Evolutionary conservation across 2,113 vertebrate genomes (phyloP).

Genomic region (Rissa tridactyla): DNA sequence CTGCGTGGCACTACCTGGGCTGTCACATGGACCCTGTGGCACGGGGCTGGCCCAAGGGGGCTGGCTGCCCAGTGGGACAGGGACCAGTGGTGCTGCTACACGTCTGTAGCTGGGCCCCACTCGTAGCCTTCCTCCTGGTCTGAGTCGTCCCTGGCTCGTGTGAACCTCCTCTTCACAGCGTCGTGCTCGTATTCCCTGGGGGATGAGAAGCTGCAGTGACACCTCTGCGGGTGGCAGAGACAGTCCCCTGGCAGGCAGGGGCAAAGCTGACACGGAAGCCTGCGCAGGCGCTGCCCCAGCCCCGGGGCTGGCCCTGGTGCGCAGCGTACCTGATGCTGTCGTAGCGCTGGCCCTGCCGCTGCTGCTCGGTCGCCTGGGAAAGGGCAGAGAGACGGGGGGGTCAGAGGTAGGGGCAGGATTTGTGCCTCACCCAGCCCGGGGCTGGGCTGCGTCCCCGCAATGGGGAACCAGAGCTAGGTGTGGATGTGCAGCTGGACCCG

Average conservation of each 20-base stretch:
- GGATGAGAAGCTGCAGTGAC: not conserved
- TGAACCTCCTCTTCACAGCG: conserved; percentile 84
- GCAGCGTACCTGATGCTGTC: conserved; percentile 43
- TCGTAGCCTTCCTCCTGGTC: conserved; percentile 78
- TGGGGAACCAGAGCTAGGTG: not conserved
- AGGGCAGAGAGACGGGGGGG: not conserved
- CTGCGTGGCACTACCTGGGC: not conserved
- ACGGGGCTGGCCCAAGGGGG: not conserved
- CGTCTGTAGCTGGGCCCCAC: conserved; percentile 94
- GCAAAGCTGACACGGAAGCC: not conserved
- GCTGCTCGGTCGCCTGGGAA: not conserved
- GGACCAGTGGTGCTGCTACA: conserved; percentile 62
- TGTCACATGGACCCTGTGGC: rapidly evolving
- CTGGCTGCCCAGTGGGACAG: not conserved
- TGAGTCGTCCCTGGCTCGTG: conserved; percentile 83
- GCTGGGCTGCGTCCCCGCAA: rapidly evolving
- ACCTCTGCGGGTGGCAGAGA: not conserved
- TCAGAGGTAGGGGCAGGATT: not conserved
- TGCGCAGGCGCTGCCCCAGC: not conserved
- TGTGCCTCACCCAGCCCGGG: not conserved
- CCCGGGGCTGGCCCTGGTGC: not conserved
- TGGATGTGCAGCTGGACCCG: not conserved
- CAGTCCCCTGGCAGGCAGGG: not conserved
- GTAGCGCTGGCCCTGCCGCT: not conserved
- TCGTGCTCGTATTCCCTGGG: conserved; percentile 80